Percentiles rank a stretch among this genome's conserved stretches.
Conservation (phyloP, 2,888 invertebrate genomes). For the Drosophila cracens region DNA sequence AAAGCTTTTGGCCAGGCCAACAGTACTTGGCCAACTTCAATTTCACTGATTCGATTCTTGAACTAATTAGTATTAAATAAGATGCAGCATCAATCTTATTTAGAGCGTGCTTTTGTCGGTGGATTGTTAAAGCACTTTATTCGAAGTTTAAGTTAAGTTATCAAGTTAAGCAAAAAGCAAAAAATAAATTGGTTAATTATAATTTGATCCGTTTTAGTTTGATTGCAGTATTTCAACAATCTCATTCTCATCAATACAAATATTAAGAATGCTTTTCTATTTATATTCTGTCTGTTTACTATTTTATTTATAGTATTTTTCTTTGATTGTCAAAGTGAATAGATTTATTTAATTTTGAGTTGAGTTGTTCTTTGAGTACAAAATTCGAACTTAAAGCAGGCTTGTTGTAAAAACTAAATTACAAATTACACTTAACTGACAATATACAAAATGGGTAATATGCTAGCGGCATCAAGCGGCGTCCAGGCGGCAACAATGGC, state of each 20-base stretch:
- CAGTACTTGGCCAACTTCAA: conserved; percentile 11
- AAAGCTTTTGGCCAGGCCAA: conserved; percentile 28
- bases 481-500: conserved; percentile 45
- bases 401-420: neutral
- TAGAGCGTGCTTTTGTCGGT: neutral
- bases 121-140: too few relatives aligned
- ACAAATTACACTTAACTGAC: conserved; percentile 18
- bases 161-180: neutral
- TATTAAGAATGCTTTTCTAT: neutral
- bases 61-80: neutral
- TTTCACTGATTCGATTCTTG: neutral
- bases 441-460: conserved; percentile 83
- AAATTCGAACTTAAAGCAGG: neutral
- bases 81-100: too few relatives aligned
- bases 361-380: neutral
- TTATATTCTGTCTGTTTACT: neutral
- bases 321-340: neutral
- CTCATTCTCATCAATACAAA: neutral
- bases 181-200: neutral
- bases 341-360: neutral
- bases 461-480: conserved; percentile 84
- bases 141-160: neutral
- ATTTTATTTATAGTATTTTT: neutral
- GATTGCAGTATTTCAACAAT: neutral
- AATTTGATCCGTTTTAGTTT: neutral